Conservation (phyloP, 2,113 vertebrate genomes). For the Naja naja region DNA sequence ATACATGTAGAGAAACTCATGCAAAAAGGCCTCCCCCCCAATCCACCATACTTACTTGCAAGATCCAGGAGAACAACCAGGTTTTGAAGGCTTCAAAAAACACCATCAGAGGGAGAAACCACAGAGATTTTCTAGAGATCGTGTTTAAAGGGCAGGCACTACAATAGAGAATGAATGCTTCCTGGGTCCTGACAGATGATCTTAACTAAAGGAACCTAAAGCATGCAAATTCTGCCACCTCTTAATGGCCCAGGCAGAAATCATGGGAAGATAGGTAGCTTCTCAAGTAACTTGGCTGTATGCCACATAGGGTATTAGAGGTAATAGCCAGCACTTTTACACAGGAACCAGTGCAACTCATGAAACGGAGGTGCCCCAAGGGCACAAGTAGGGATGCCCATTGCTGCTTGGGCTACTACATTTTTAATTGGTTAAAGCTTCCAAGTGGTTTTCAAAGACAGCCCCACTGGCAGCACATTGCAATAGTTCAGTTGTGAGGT, state of each 20-base stretch:
- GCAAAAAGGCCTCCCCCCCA: no score
- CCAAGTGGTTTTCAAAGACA: background rate
- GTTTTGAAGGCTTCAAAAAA: background rate
- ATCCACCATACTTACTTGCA: background rate
- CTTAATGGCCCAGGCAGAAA: background rate
- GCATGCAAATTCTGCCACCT: background rate
- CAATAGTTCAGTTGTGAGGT: background rate
- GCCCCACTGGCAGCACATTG: background rate
- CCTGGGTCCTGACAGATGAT: background rate
- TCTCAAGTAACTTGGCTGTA: background rate
- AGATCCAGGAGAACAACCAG: background rate
- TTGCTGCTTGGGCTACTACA: background rate
- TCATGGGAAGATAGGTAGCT: background rate
- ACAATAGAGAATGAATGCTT: background rate
- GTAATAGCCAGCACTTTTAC: background rate
- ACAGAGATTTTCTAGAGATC: background rate
- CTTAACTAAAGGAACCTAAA: background rate
- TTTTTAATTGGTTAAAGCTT: background rate
- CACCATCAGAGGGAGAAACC: background rate
- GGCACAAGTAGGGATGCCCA: background rate
- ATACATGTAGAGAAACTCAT: background rate
- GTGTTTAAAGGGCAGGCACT: background rate
- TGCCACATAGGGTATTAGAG: background rate
- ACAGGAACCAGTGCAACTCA: background rate
- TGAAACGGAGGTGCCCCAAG: background rate